Conservation (phyloP, 2,888 invertebrate species). For the Rhagophthalmus giganteus region DNA sequence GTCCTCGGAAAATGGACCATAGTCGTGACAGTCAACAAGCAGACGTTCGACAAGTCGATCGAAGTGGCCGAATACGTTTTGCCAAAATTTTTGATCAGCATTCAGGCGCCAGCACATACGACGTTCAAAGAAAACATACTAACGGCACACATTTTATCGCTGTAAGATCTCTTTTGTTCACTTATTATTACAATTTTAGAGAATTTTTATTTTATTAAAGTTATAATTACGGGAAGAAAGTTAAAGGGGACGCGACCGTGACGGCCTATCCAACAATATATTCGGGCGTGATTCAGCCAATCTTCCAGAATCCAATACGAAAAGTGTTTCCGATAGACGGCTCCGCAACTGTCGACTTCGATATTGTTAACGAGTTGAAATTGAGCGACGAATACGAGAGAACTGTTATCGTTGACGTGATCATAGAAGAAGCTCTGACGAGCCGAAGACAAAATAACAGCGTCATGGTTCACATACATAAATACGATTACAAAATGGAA, state of each 20-base stretch:
- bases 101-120: constrained; percentile 80
- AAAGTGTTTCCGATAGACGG: constrained; percentile 72
- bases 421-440: constrained; percentile 88
- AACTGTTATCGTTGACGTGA: constrained; percentile 82
- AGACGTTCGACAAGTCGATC: constrained; percentile 64
- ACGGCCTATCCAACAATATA: constrained; percentile 82
- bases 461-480: constrained; percentile 73
- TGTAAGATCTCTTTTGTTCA: constrained; percentile 61
- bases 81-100: constrained; percentile 89
- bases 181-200: background rate
- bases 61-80: constrained; percentile 89
- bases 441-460: constrained; percentile 80
- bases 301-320: constrained; percentile 70
- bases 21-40: constrained; percentile 64
- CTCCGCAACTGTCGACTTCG: constrained; percentile 69
- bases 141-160: constrained; percentile 77
- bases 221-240: constrained; percentile 84
- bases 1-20: constrained; percentile 89
- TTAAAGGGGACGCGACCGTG: constrained; percentile 82
- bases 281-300: constrained; percentile 77
- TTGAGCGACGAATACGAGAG: constrained; percentile 80
- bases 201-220: constrained; percentile 51
- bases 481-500: constrained; percentile 74
- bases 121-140: constrained; percentile 80
- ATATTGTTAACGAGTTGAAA: constrained; percentile 73